Percentiles rank a stretch among this genome's conserved stretches.
phyloP scores from a whole-genome alignment of 2,797 vertebrate genomes.

The Heliangelus exortis region DNA sequence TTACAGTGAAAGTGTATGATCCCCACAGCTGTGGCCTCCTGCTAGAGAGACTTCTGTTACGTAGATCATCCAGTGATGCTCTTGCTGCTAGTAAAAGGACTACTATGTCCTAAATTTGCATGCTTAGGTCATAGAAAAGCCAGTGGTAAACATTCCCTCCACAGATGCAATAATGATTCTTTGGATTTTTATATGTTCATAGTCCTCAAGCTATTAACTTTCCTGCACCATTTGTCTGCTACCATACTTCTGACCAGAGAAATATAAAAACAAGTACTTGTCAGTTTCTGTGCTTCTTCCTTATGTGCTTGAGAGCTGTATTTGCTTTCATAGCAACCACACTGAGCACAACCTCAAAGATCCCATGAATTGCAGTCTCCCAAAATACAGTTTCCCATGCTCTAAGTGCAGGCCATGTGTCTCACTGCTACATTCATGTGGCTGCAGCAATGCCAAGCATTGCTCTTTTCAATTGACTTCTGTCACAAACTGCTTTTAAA shows the following conservation, averaged over 20 bases:
- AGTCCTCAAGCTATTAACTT: background rate
- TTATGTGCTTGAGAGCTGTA: background rate
- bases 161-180: background rate
- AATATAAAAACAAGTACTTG: background rate
- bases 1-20: background rate
- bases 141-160: background rate
- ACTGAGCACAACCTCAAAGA: background rate
- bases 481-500: background rate
- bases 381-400: background rate
- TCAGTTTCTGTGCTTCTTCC: background rate
- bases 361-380: background rate
- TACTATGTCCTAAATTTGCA: background rate
- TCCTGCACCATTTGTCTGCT: background rate
- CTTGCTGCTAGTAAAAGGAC: background rate
- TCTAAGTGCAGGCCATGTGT: fast-evolving
- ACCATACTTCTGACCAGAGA: background rate
- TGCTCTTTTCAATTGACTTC: background rate
- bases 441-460: background rate
- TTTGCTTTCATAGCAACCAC: background rate
- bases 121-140: background rate
- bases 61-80: background rate
- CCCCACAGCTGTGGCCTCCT: background rate
- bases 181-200: background rate
- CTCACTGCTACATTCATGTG: background rate
- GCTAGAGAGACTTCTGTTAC: background rate